Evolutionary conservation across 2,888 invertebrate species (phyloP), one percentile per base, ranked within the genome.

Genomic region (Phyto melanocephala): DNA sequence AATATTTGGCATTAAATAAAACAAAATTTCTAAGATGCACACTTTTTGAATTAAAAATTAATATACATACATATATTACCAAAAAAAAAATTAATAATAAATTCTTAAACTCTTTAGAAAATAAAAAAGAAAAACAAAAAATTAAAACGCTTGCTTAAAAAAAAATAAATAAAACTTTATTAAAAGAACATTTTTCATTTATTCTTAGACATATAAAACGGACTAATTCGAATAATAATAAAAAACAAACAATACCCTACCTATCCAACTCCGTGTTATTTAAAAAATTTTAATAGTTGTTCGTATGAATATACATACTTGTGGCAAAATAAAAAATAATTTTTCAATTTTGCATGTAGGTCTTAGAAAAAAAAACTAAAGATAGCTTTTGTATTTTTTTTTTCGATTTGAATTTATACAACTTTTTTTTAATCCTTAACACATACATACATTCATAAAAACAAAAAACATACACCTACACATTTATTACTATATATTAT

Each of bases 81-180:
- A 22, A 45, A 35, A 35, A 72, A 78, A 54, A 5, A 47, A 50
- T 5, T 28, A 5, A 28, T 28, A 72, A 42, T 37, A 10, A 63
- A 58, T 24, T 79, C 54, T 76, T 20, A 67, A 65, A 70, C 17
- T 71, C 76, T 58, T 83, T 77, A 80, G 77, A 74, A 68, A 37
- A 62, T 45, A 54, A 83, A 70, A 42, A 54, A 65, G 67, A 11
- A 33, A 35, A 60, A 11, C 37, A 58, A 40, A 67, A 52, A 68
- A 75, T 40, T 45, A 72, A 71, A 80, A 77, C 15, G 77, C 76
- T 83, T 77, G 83, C 83, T 77, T 80, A 65, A 50, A 67, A 56
- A 63, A 77, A 63, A 3, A 5, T 28, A 5, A 5, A 28, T 5
- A 28, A 71, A 67, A 15, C 13, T 54, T 10, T n/a, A 28, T 52